Percentiles rank a stretch among this genome's conserved stretches.
Conservation (phyloP, 2,113 vertebrate species). For the Varanus salvator region DNA sequence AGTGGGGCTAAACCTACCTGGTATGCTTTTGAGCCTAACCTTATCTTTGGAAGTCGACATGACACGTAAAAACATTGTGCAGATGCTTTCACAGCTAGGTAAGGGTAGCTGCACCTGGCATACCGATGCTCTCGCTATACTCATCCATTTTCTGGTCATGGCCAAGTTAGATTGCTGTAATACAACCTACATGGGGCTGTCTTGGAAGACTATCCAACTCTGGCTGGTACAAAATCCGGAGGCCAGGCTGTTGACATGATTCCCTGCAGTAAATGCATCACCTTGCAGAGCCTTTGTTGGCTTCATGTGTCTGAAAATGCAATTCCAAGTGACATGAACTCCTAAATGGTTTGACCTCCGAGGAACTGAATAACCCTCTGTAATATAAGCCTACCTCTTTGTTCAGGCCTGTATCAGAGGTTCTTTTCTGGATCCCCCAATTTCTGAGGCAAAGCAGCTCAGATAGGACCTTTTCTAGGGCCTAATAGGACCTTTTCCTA, state of each 20-base stretch:
- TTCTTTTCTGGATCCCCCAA: background rate
- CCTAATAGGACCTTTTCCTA: background rate
- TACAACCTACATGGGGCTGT: background rate
- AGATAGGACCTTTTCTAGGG: background rate
- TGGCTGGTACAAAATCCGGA: background rate
- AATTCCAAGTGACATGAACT: background rate
- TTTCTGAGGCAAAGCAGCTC: background rate
- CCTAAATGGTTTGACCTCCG: background rate
- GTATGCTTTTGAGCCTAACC: background rate
- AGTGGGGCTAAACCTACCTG: background rate
- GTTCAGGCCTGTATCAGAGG: background rate
- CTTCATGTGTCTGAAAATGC: background rate
- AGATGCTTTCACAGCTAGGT: too few species aligned
- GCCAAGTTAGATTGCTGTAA: background rate
- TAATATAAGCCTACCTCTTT: background rate
- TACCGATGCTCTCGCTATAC: background rate
- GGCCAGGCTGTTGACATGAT: background rate
- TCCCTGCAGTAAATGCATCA: background rate
- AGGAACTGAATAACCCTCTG: background rate
- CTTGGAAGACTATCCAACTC: background rate
- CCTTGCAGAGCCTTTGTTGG: background rate
- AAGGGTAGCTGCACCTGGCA: background rate
- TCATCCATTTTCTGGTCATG: background rate
- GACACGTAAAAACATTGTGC: background rate
- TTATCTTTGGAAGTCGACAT: background rate